Evolutionary conservation across 92 coral and sea anemone genomes (phyloP).

Genomic region (Paramuricea clavata): DNA sequence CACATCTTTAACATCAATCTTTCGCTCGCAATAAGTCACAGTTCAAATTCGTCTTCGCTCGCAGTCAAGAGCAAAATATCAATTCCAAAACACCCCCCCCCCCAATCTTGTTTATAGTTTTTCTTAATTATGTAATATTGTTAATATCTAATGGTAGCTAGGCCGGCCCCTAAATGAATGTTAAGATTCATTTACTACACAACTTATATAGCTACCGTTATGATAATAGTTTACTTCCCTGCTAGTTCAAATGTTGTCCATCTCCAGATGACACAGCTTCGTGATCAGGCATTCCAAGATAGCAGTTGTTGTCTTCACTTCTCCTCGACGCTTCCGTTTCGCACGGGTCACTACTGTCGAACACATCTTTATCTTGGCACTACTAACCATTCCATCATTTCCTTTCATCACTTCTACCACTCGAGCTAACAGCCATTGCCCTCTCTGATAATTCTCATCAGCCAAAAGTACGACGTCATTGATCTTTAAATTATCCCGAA

Average conservation of each 20-base stretch:
- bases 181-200: no score
- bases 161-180: no score
- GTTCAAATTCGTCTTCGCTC: no score
- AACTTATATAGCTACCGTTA: no score
- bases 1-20: no score
- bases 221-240: no score
- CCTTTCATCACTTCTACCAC: background rate
- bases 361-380: background rate
- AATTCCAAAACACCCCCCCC: no score
- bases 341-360: background rate
- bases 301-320: background rate
- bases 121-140: background rate
- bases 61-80: no score
- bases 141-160: no score
- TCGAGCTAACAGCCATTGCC: constrained; percentile 27
- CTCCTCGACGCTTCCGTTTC: constrained; percentile 15
- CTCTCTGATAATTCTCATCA: constrained; percentile 1
- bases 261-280: background rate
- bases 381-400: background rate
- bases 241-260: background rate
- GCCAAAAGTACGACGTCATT: background rate
- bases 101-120: no score
- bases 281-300: constrained; percentile 10
- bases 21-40: no score
- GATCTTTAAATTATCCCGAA: no score